phyloP scores from a whole-genome alignment of 2,888 invertebrate genomes.

The Slavum lentiscoides region DNA sequence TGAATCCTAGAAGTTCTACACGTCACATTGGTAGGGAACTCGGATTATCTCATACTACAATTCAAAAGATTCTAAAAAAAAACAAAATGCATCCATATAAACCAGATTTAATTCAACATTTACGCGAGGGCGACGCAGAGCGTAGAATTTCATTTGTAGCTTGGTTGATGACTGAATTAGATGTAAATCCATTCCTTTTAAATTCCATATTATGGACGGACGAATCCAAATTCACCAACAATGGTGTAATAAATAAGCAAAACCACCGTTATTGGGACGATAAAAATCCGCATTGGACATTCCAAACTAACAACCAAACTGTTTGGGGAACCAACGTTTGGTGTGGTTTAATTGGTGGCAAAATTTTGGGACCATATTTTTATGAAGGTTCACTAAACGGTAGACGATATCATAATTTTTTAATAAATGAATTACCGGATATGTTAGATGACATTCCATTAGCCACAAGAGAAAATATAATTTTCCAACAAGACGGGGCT shows the following conservation, averaged over 20 bases:
- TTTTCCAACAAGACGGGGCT: too few species aligned
- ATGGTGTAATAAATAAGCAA: neutral
- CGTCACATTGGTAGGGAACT: constrained; percentile 9
- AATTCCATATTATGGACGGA: neutral
- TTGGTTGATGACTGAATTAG: too few species aligned
- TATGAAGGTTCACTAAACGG: too few species aligned
- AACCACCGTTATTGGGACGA: neutral
- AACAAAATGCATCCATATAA: neutral
- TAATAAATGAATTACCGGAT: too few species aligned
- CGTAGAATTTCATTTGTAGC: too few species aligned
- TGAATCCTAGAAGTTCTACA: constrained; percentile 4
- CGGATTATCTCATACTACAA: constrained; percentile 5
- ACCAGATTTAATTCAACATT: neutral
- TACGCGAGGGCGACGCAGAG: neutral
- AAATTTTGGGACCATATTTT: neutral
- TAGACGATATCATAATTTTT: too few species aligned
- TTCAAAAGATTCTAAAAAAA: too few species aligned
- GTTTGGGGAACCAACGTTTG: neutral
- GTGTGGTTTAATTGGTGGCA: neutral
- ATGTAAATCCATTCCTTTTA: neutral
- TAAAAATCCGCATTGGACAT: neutral
- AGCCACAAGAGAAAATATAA: too few species aligned
- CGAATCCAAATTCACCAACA: neutral
- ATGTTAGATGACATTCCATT: neutral
- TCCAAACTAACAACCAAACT: neutral